Percentiles rank a stretch among this genome's conserved stretches.
These are phyloP conservation scores for Hemibagrus wyckioides DNA, from an alignment of 2,113 vertebrate species.

Conservation along the genomic window DNA sequence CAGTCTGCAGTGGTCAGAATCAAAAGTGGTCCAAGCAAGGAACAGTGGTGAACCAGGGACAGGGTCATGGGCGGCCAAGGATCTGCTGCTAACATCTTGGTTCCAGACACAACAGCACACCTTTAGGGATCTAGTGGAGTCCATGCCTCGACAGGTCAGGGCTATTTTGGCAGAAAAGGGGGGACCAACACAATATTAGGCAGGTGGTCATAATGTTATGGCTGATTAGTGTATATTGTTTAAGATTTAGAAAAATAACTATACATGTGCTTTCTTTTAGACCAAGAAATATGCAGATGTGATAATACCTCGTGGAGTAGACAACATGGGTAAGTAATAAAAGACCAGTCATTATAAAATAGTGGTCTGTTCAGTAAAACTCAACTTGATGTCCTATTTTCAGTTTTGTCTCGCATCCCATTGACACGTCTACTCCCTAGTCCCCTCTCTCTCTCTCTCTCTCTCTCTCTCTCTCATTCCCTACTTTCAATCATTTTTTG, in stretches of 20 bases:
- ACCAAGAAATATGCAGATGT: constrained; percentile 98
- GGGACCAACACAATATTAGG: no score
- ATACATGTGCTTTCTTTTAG: constrained; percentile 61
- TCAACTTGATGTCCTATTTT: not conserved
- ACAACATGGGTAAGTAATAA: constrained; percentile 91
- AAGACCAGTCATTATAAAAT: not conserved
- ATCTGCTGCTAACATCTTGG: no score
- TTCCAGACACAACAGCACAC: no score
- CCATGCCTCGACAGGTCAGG: no score
- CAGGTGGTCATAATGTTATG: no score
- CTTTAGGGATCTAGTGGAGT: no score
- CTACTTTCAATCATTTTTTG: not conserved
- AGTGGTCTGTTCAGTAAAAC: not conserved
- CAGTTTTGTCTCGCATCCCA: not conserved
- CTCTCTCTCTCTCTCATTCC: not conserved
- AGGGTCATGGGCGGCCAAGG: no score
- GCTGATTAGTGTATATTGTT: no score
- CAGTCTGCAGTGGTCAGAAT: no score
- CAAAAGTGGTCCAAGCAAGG: no score
- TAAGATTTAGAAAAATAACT: not conserved
- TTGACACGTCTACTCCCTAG: not conserved
- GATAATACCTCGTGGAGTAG: constrained; percentile 94
- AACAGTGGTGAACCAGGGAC: no score
- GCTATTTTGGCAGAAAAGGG: no score
- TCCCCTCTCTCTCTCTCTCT: not conserved